These are phyloP conservation scores for Apostichopus parvimensis DNA, from an alignment of 35 echinoderm and acorn worm species.

Conservation along the genomic window DNA sequence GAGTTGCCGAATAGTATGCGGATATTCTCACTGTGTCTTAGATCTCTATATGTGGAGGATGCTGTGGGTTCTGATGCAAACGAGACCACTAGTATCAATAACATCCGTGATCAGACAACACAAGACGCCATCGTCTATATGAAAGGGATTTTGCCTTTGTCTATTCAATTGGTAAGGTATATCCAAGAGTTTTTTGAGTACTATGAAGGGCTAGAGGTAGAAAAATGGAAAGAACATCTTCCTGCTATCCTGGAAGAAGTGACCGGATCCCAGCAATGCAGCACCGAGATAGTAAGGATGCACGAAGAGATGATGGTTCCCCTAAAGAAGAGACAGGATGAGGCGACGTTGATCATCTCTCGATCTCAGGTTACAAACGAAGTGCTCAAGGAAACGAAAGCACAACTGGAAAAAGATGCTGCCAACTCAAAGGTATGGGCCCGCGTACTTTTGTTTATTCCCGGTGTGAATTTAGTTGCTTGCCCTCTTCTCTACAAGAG, in stretches of 20 bases:
- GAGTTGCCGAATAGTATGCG: no score
- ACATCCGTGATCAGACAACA: conserved; percentile 18
- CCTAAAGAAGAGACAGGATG: conserved; percentile 20
- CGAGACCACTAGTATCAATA: background rate
- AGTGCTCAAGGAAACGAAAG: background rate
- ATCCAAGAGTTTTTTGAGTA: conserved; percentile 17
- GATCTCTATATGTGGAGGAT: no score
- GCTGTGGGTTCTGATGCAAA: no score
- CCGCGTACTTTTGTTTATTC: no score
- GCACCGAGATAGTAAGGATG: no score
- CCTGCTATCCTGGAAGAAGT: conserved; percentile 9
- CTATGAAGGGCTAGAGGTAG: conserved; percentile 5
- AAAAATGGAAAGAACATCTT: conserved; percentile 32
- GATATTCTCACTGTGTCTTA: no score
- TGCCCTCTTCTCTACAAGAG: no score
- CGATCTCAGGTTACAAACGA: no score
- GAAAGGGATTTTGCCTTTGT: conserved; percentile 9
- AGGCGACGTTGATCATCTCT: conserved; percentile 3
- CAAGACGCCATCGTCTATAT: conserved; percentile 22
- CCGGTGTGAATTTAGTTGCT: no score
- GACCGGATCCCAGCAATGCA: conserved; percentile 31
- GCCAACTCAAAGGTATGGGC: no score
- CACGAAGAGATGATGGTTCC: conserved; percentile 24
- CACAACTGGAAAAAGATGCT: conserved; percentile 1
- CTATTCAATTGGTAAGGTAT: background rate